Percentiles rank a stretch among this genome's conserved stretches.
Conservation (phyloP, 2,113 vertebrate species). For the Capra hircus region DNA sequence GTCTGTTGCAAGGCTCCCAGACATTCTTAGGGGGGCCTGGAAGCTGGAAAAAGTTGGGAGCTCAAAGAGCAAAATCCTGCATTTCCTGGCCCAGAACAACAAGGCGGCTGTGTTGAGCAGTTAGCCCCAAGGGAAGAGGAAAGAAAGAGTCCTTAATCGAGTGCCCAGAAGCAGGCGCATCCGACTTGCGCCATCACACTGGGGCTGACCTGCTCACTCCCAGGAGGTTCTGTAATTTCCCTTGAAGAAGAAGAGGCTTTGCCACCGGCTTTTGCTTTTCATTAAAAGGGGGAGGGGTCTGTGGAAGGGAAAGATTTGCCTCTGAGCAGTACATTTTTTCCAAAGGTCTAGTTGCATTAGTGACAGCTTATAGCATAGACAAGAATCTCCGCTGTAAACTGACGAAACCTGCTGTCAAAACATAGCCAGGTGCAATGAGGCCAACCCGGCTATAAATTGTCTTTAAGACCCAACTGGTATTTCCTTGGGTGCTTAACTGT, state of each 20-base stretch:
- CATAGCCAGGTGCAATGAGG: slow-evolving; percentile 43
- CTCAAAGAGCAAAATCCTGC: background rate
- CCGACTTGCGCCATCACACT: background rate
- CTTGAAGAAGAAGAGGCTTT: background rate
- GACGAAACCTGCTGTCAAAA: slow-evolving; percentile 52
- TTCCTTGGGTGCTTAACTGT: slow-evolving; percentile 46
- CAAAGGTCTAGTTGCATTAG: slow-evolving; percentile 14
- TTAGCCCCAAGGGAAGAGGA: background rate
- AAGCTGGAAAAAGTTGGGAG: background rate
- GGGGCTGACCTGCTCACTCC: background rate
- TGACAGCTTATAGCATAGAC: slow-evolving; percentile 30
- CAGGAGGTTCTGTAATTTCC: background rate
- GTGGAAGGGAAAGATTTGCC: background rate
- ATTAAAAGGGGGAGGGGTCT: background rate
- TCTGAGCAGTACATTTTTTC: background rate
- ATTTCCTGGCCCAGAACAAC: background rate
- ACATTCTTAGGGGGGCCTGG: background rate
- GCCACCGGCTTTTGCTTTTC: slow-evolving; percentile 37
- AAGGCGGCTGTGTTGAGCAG: background rate
- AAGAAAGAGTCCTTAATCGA: slow-evolving; percentile 13
- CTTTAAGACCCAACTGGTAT: slow-evolving; percentile 53
- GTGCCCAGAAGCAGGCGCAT: background rate
- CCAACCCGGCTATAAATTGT: slow-evolving; percentile 34
- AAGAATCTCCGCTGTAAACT: slow-evolving; percentile 39
- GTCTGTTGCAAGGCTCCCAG: background rate